phyloP scores from a whole-genome alignment of 2,888 invertebrate species.

The Tipula unca region DNA sequence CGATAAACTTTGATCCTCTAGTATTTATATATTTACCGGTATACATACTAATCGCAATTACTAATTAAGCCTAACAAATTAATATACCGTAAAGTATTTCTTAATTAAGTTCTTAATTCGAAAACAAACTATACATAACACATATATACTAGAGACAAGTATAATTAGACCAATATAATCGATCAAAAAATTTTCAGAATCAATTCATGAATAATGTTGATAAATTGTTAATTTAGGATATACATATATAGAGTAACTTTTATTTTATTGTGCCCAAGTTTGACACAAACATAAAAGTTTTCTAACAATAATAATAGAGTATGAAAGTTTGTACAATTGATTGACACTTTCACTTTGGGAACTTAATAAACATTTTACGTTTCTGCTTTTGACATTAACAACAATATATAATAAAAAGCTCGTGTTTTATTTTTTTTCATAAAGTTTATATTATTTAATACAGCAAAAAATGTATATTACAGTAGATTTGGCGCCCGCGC shows the following conservation, averaged over 20 bases:
- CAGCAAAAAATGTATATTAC: neutral
- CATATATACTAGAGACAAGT: neutral
- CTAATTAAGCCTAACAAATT: neutral
- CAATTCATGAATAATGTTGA: neutral
- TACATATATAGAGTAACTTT: neutral
- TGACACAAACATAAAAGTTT: neutral
- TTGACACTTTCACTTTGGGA: neutral
- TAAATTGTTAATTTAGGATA: neutral
- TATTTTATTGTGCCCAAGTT: neutral
- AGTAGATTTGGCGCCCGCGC: neutral
- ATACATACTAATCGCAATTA: too few species aligned
- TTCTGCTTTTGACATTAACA: neutral
- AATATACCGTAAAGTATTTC: neutral
- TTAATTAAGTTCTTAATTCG: neutral
- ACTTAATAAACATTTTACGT: neutral
- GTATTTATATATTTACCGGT: too few species aligned
- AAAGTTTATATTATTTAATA: neutral
- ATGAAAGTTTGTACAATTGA: neutral
- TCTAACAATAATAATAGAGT: neutral
- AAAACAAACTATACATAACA: neutral
- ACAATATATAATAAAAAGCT: neutral
- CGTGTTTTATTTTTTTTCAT: neutral
- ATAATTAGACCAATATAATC: neutral
- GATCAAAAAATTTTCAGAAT: neutral
- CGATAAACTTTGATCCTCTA: neutral